Base-by-base conservation (phyloP, 2,797 vertebrate genomes). In the Manis pentadactyla region DNA sequence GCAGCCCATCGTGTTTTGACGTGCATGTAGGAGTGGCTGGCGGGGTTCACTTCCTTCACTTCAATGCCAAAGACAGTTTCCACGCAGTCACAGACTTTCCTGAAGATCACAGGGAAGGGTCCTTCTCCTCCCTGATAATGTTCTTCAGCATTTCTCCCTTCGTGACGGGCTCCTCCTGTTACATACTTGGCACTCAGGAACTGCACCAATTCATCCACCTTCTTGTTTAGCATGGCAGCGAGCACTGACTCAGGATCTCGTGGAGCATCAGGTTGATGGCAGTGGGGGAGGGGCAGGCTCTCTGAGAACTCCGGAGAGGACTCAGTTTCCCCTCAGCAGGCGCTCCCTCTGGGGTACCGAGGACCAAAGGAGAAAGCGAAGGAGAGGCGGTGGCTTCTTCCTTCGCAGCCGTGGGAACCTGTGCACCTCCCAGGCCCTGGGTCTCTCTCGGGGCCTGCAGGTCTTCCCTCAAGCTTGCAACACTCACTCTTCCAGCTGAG, bases 31-130 rank as follows among this genome's bases (percentile, higher is more conserved):
- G 61, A 59, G 10, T 87, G 68, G 25, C 21, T 29, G 17, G 1
- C 3, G 51, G 39, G 39, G 4, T 88, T 77, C 17, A 68, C n/a
- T 87, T 87, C 68, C 34, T 88, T 87, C 61, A 95, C 42, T 34
- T 53, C 39, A 42, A 92, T 92, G 69, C 90, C 90, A 95, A 95
- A 87, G 27, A 83, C 42, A 55, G 83, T 3, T 18, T 68, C 14
- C 27, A 68, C 21, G 51, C 59, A 83, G 42, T 83, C n/a, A 61
- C 49, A 53, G 84, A 55, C 77, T 82, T 83, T 57, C 39, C 15
- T 17, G 34, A 95, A 92, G 68, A 83, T 83, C 27, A 37, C n/a
- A 61, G 75, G 57, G 51, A 95, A 95, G 77, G 34, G 4, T 66
- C 77, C n/a, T 34, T 57, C 17, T 92, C 19, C 10, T 92, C 59